Conservation (phyloP, 2,888 invertebrate species). For the Cepaea hortensis region DNA sequence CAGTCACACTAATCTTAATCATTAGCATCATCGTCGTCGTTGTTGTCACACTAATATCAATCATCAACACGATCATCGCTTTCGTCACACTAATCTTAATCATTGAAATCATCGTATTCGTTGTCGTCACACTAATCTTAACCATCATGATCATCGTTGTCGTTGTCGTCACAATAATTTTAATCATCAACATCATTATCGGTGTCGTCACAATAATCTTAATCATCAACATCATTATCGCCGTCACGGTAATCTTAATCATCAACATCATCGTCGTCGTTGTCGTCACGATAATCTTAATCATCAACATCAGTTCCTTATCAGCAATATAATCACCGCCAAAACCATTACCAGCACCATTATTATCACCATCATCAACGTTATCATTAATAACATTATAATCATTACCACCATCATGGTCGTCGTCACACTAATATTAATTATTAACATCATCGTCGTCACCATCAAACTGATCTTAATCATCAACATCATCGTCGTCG, state of each 20-base stretch:
- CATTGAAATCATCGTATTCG: not conserved
- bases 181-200: conserved; percentile 12
- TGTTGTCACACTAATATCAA: too few species aligned
- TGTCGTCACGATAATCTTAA: conserved; percentile 16
- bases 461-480: conserved; percentile 19
- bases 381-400: conserved; percentile 7
- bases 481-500: conserved; percentile 26
- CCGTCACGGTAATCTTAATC: conserved; percentile 24
- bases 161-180: not conserved
- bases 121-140: not conserved
- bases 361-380: too few species aligned
- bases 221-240: conserved; percentile 20
- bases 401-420: conserved; percentile 10
- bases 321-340: too few species aligned
- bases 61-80: conserved; percentile 15
- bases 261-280: conserved; percentile 30
- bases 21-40: too few species aligned
- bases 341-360: too few species aligned
- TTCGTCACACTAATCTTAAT: conserved; percentile 11
- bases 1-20: too few species aligned
- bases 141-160: conserved; percentile 6
- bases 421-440: conserved; percentile 20
- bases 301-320: conserved; percentile 9
- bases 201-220: not conserved
- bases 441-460: conserved; percentile 26